phyloP scores from a whole-genome alignment of 2,113 vertebrate genomes.

The Limnothrissa miodon region DNA sequence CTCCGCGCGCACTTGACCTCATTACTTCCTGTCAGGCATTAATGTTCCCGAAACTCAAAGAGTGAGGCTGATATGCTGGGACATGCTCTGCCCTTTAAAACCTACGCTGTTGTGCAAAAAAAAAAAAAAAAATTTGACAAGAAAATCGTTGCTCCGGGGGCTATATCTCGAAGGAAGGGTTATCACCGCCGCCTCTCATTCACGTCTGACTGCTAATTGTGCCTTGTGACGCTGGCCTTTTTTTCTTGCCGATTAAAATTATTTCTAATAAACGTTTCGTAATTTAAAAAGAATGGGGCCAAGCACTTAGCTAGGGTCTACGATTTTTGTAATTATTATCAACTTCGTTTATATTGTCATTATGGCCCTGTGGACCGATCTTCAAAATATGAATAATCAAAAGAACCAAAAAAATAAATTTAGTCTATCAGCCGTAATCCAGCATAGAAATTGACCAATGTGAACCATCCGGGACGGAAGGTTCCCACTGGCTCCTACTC shows the following conservation, averaged over 20 bases:
- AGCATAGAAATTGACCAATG: too few relatives aligned
- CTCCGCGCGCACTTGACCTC: conserved; percentile 31
- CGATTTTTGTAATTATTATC: too few relatives aligned
- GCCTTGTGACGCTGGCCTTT: not conserved
- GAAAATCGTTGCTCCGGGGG: conserved; percentile 19
- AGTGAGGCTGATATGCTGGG: conserved; percentile 21
- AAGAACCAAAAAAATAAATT: too few relatives aligned
- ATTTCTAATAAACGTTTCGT: not conserved
- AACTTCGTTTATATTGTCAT: too few relatives aligned
- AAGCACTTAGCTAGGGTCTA: too few relatives aligned
- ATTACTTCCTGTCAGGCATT: conserved; percentile 20
- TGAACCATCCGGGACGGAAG: too few relatives aligned
- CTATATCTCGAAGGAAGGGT: not conserved
- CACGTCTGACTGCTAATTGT: not conserved
- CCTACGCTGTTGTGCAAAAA: conserved; percentile 10
- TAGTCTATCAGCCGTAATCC: too few relatives aligned
- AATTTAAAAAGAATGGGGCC: not conserved
- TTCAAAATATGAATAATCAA: too few relatives aligned
- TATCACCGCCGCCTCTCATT: not conserved
- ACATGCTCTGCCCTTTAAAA: conserved; percentile 6
- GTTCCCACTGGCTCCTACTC: too few relatives aligned
- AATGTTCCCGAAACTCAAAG: conserved; percentile 25
- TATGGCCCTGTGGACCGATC: too few relatives aligned
- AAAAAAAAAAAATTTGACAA: conserved; percentile 35
- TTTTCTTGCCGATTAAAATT: not conserved